These are phyloP conservation scores for Odontesthes bonariensis DNA, from an alignment of 2,113 vertebrate genomes.

Conservation along the genomic window DNA sequence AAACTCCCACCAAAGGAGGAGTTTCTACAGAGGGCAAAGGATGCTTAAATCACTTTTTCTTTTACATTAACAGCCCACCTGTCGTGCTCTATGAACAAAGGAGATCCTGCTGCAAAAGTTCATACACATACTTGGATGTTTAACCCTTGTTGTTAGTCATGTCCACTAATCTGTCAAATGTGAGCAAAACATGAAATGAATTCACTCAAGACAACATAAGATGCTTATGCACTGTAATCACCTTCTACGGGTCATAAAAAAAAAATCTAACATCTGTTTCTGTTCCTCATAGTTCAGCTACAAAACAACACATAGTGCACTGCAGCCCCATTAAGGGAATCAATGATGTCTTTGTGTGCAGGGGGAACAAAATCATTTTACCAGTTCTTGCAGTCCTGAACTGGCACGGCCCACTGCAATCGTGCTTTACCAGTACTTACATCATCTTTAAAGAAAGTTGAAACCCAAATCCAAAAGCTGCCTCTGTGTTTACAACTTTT, in stretches of 20 bases:
- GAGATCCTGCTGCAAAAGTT: not conserved
- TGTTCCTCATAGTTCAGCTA: not conserved
- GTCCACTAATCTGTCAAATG: constrained; percentile 8
- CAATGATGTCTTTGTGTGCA: no score
- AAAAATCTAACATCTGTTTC: constrained; percentile 36
- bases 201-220: not conserved
- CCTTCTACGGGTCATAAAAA: constrained; percentile 6
- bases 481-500: no score
- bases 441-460: no score
- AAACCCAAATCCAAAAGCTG: no score
- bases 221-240: not conserved
- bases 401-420: no score
- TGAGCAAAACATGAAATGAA: constrained; percentile 8
- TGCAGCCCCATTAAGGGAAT: no score
- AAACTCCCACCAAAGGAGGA: constrained; percentile 34
- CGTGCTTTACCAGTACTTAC: no score
- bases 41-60: constrained; percentile 21
- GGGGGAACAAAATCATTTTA: no score
- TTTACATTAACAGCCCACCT: constrained; percentile 15
- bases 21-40: constrained; percentile 29
- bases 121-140: not conserved
- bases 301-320: no score
- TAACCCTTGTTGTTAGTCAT: not conserved
- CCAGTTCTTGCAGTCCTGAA: no score
- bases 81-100: not conserved